Percentiles rank a stretch among this genome's conserved stretches.
phyloP scores from a whole-genome alignment of 1,140 invertebrate genomes.

The Paraescarpia echinospica region DNA sequence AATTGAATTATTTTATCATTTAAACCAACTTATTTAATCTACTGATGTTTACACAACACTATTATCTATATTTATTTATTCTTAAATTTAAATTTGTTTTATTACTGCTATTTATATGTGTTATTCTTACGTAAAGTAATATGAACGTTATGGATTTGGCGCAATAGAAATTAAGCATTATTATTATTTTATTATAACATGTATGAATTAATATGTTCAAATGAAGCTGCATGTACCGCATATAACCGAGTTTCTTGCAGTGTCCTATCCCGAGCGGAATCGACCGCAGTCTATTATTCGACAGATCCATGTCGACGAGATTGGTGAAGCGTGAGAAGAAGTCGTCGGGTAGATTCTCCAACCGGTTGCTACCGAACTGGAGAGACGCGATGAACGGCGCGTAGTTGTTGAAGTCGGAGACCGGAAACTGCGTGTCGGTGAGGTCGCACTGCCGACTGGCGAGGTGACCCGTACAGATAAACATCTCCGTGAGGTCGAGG shows the following conservation, averaged over 20 bases:
- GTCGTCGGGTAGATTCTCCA: not conserved
- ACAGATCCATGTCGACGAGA: slow-evolving; percentile 12
- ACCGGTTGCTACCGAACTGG: not conserved
- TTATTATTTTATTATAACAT: no score
- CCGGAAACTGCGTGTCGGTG: not conserved
- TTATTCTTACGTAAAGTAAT: no score
- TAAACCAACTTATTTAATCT: no score
- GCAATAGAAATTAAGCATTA: no score
- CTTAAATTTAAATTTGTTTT: no score
- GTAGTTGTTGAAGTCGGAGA: not conserved
- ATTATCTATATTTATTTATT: no score
- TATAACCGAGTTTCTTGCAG: not conserved
- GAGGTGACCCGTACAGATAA: not conserved
- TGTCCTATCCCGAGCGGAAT: not conserved
- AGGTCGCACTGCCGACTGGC: slow-evolving; percentile 6
- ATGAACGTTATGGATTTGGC: no score
- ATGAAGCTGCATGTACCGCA: not conserved
- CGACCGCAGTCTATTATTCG: not conserved
- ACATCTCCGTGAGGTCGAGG: not conserved
- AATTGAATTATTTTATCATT: no score
- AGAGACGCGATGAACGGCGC: not conserved
- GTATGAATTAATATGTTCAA: no score
- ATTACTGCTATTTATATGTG: no score
- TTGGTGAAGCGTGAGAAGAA: not conserved
- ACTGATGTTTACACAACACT: no score